Percentiles rank a stretch among this genome's conserved stretches.
Evolutionary conservation across 2,888 invertebrate genomes (phyloP).

Genomic region (Chloroclystis v-ata): DNA sequence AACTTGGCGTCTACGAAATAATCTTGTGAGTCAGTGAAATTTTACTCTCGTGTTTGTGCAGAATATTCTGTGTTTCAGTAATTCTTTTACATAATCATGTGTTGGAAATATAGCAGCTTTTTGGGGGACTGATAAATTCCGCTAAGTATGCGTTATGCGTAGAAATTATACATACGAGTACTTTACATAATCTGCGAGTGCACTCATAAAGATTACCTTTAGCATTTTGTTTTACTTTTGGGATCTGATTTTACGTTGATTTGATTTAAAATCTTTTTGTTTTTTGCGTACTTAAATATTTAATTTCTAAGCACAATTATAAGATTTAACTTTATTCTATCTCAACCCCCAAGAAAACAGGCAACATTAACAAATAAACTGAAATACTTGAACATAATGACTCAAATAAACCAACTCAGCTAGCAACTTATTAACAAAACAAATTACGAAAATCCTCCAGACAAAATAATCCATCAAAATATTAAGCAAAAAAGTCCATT

Average conservation of each 20-base stretch:
- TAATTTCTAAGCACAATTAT: too few species aligned
- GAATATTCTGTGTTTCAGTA: conserved; percentile 40
- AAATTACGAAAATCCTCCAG: conserved; percentile 63
- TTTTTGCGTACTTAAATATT: too few species aligned
- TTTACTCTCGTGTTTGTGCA: not conserved
- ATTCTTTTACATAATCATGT: conserved; percentile 78
- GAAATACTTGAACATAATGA: too few species aligned
- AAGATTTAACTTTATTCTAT: too few species aligned
- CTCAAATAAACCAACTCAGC: conserved; percentile 52
- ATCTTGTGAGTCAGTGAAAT: not conserved
- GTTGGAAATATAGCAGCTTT: conserved; percentile 75
- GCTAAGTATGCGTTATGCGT: conserved; percentile 54
- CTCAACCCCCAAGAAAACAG: too few species aligned
- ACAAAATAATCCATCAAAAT: conserved; percentile 72
- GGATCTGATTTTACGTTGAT: conserved; percentile 4
- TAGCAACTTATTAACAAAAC: conserved; percentile 74
- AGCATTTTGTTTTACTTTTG: conserved; percentile 32
- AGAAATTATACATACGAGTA: conserved; percentile 59
- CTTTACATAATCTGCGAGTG: conserved; percentile 68
- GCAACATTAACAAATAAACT: too few species aligned
- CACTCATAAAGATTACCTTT: conserved; percentile 45
- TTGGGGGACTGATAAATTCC: conserved; percentile 58
- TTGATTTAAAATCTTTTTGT: not conserved
- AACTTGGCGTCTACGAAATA: too few species aligned
- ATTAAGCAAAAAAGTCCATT: conserved; percentile 62